phyloP scores from a whole-genome alignment of 2,888 invertebrate genomes.

The Pandemis corylana region DNA sequence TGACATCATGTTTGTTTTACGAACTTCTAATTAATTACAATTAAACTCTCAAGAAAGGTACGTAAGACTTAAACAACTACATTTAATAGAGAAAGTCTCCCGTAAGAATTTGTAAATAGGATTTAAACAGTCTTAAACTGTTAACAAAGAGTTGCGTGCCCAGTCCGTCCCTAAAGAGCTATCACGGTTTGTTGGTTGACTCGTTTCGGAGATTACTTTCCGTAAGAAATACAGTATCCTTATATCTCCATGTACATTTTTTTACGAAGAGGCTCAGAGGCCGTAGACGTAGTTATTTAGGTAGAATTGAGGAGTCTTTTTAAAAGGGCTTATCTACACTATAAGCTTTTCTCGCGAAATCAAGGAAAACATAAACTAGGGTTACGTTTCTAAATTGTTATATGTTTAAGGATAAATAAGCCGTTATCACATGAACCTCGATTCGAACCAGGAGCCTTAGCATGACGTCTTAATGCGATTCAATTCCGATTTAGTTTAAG shows the following conservation, averaged over 20 bases:
- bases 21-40: no score
- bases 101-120: neutral
- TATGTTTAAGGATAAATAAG: no score
- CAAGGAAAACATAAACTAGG: no score
- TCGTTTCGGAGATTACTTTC: constrained; percentile 30
- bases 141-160: constrained; percentile 10
- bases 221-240: constrained; percentile 9
- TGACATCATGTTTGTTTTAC: no score
- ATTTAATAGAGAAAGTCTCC: neutral
- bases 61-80: neutral
- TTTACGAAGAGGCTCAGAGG: constrained; percentile 11
- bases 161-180: constrained; percentile 10
- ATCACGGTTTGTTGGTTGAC: constrained; percentile 25
- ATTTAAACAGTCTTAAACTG: constrained; percentile 2
- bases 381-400: no score
- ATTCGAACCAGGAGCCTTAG: no score
- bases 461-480: no score
- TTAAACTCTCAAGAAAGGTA: neutral
- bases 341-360: no score
- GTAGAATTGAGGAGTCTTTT: neutral
- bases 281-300: neutral
- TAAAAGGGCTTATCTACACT: no score
- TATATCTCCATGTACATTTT: constrained; percentile 7
- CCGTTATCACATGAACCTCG: no score
- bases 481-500: no score